phyloP scores from a whole-genome alignment of 2,888 invertebrate genomes.

The Caenorhabditis plicata region DNA sequence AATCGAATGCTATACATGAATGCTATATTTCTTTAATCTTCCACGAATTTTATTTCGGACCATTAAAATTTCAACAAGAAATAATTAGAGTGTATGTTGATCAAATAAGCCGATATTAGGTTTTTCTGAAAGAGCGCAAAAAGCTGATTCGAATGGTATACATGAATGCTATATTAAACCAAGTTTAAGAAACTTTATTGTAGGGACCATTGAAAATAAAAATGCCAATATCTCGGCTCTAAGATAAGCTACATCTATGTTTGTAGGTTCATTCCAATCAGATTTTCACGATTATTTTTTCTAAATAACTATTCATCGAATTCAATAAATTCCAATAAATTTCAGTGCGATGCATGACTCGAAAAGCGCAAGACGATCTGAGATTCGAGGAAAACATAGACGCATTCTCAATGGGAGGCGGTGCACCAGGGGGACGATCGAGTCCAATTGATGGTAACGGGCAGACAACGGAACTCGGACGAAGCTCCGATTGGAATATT shows the following conservation, averaged over 20 bases:
- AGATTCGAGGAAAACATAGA: slow-evolving; percentile 66
- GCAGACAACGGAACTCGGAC: slow-evolving; percentile 34
- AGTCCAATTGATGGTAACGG: slow-evolving; percentile 33
- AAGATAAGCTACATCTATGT: neutral
- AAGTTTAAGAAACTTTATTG: too few relatives aligned
- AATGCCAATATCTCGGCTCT: neutral
- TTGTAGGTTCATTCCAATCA: too few relatives aligned
- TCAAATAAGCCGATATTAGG: neutral
- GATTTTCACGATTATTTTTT: neutral
- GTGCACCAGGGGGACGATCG: slow-evolving; percentile 52
- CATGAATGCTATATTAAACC: too few relatives aligned
- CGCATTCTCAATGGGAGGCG: slow-evolving; percentile 65
- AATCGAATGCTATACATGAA: too few relatives aligned
- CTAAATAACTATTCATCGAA: neutral
- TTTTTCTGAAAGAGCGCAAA: neutral
- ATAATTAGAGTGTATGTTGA: too few relatives aligned
- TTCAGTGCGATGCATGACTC: slow-evolving; percentile 64
- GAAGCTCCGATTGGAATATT: slow-evolving; percentile 37
- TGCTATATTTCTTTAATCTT: too few relatives aligned
- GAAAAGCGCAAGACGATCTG: slow-evolving; percentile 64
- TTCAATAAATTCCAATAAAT: too few relatives aligned
- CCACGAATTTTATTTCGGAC: too few relatives aligned
- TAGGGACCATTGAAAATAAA: too few relatives aligned
- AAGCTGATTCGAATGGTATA: too few relatives aligned
- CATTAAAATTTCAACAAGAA: too few relatives aligned